A percentile compares a stretch with the other conserved stretches of the same genome.
Conservation (phyloP, 2,113 vertebrate genomes). For the Aramus guarauna region DNA sequence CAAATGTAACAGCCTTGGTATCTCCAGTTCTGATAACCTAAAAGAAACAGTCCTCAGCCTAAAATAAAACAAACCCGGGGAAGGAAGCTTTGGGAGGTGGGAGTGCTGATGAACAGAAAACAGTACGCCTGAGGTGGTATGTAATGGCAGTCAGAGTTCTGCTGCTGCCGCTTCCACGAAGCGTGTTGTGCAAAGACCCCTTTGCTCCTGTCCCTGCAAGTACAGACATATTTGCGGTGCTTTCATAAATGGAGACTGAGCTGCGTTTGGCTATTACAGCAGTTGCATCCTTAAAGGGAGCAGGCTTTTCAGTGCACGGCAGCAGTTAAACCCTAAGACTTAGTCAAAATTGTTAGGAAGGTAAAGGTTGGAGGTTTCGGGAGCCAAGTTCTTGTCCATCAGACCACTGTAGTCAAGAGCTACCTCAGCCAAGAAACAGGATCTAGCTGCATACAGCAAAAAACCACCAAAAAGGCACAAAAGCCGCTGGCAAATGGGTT, state of each 20-base stretch:
- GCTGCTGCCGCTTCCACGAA: not conserved
- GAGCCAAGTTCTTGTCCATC: not conserved
- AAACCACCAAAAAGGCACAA: not conserved
- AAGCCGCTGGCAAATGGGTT: not conserved
- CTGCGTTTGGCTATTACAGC: not conserved
- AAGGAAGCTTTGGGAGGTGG: not conserved
- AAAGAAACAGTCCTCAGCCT: not conserved
- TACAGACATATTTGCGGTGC: not conserved
- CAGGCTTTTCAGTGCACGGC: not conserved
- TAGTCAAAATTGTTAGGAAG: not conserved
- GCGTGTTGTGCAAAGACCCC: accelerated
- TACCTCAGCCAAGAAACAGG: not conserved
- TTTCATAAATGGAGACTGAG: not conserved
- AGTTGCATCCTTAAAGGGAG: not conserved
- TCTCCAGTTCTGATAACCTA: not conserved
- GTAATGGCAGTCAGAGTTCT: not conserved
- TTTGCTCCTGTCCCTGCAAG: not conserved
- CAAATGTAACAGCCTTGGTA: not conserved
- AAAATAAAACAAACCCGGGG: not conserved
- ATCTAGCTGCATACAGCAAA: not conserved
- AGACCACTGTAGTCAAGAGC: not conserved
- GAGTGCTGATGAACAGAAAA: not conserved
- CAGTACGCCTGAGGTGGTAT: not conserved
- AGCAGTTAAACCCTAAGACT: too few species aligned
- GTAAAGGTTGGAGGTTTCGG: not conserved